Conservation (phyloP, 2,113 vertebrate genomes). For the Ondatra zibethicus region DNA sequence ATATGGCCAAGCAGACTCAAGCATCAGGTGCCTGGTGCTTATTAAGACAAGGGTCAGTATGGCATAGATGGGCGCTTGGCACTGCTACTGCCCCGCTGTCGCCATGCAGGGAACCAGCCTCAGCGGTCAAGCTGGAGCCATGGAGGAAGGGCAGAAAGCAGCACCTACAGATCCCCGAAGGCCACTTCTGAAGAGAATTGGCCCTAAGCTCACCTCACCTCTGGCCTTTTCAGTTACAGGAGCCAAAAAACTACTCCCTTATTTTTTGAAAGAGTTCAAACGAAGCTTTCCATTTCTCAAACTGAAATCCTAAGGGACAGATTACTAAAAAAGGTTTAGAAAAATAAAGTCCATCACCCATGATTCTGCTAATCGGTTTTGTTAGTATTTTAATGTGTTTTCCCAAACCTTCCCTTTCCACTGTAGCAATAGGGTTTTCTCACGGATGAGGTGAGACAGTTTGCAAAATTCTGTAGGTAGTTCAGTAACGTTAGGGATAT, state of each 20-base stretch:
- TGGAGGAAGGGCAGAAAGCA: background rate
- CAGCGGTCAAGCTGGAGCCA: background rate
- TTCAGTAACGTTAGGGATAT: background rate
- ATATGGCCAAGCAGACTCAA: background rate
- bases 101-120: background rate
- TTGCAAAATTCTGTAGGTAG: background rate
- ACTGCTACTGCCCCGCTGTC: background rate
- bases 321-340: conserved; percentile 15
- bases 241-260: background rate
- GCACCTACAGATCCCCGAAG: background rate
- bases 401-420: background rate
- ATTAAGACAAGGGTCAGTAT: background rate
- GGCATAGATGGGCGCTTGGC: background rate
- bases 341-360: conserved; percentile 12
- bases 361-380: background rate
- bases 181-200: background rate
- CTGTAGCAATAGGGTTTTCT: background rate
- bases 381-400: background rate
- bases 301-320: conserved; percentile 10
- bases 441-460: background rate
- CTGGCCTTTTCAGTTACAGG: background rate
- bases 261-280: conserved; percentile 33
- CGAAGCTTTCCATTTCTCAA: conserved; percentile 13
- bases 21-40: background rate
- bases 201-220: background rate